A percentile compares a stretch with the other conserved stretches of the same genome.
These are phyloP conservation scores for Neolamprologus tretocephalus DNA, from an alignment of 2,113 vertebrate species.

Conservation along the genomic window DNA sequence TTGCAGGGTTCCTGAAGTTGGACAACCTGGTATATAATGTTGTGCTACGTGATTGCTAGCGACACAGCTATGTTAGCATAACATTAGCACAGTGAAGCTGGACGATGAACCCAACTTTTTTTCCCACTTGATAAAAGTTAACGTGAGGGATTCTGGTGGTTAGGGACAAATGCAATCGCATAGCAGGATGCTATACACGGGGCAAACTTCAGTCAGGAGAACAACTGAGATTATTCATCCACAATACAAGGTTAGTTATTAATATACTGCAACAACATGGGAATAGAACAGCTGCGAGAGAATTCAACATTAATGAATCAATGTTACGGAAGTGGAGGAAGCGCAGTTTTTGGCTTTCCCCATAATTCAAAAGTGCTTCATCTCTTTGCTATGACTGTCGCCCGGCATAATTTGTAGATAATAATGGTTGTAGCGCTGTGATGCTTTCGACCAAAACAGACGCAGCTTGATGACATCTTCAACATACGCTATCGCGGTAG, in stretches of 20 bases:
- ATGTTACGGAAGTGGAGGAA: background rate
- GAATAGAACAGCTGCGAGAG: background rate
- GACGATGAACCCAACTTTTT: accelerated
- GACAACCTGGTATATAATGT: no score
- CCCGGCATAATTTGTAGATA: background rate
- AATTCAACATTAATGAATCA: background rate
- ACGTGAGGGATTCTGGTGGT: no score
- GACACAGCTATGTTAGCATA: no score
- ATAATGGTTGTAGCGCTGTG: background rate
- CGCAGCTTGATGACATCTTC: background rate
- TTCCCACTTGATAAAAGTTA: accelerated
- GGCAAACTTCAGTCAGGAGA: no score
- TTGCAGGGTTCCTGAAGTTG: no score
- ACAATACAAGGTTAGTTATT: background rate
- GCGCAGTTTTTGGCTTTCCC: background rate
- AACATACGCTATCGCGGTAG: background rate
- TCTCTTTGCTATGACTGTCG: background rate
- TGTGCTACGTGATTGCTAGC: no score
- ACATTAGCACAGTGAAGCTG: no score
- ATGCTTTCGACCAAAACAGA: background rate
- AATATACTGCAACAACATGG: background rate
- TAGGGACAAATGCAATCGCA: no score
- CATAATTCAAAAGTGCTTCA: background rate
- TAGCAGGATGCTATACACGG: no score
- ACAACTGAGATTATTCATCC: no score